Percentiles rank a stretch among this genome's conserved stretches.
Conservation (phyloP, 1,140 invertebrate species). For the Drosophila busckii region DNA sequence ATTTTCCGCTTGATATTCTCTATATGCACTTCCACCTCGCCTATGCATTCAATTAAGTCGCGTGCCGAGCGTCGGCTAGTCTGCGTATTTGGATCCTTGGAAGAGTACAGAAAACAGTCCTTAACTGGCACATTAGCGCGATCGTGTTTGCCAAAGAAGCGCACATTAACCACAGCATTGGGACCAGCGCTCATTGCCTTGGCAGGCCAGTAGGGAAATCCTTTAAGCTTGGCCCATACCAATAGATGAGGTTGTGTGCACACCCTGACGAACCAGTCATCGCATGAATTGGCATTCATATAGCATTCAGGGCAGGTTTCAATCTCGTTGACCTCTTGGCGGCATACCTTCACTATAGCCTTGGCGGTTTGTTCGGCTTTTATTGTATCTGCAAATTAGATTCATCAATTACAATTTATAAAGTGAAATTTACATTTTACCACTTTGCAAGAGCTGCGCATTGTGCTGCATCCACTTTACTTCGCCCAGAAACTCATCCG, state of each 20-base stretch:
- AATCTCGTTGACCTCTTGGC: constrained; percentile 93
- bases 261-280: constrained; percentile 93
- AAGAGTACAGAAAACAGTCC: constrained; percentile 91
- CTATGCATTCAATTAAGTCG: constrained; percentile 77
- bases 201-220: constrained; percentile 96
- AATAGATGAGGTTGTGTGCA: constrained; percentile 92
- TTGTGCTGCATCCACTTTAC: constrained; percentile 96
- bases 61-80: constrained; percentile 79
- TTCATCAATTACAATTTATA: constrained; percentile 80
- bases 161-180: constrained; percentile 88
- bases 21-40: constrained; percentile 87
- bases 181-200: constrained; percentile 90
- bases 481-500: constrained; percentile 92
- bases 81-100: constrained; percentile 82
- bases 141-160: constrained; percentile 97
- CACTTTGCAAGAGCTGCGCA: constrained; percentile 90
- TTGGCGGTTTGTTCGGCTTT: constrained; percentile 85
- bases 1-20: constrained; percentile 86
- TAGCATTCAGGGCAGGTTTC: constrained; percentile 97
- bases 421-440: constrained; percentile 82
- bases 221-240: constrained; percentile 95
- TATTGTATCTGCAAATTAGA: constrained; percentile 82
- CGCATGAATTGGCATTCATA: constrained; percentile 88
- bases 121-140: constrained; percentile 92
- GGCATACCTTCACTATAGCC: constrained; percentile 88